Conservation (phyloP, 1,140 invertebrate species). For the Calliopsis andreniformis region DNA sequence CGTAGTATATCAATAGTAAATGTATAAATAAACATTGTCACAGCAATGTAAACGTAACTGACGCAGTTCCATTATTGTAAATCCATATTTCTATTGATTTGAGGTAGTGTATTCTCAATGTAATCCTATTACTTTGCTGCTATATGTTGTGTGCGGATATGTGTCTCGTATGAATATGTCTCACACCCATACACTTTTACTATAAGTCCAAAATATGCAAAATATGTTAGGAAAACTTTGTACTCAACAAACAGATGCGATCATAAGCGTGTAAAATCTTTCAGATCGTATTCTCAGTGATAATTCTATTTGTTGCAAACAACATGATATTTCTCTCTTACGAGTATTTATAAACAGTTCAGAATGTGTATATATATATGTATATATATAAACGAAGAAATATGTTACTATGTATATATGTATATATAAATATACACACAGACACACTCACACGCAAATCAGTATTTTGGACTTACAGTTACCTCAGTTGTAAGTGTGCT, state of each 20-base stretch:
- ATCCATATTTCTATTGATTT: conserved; percentile 79
- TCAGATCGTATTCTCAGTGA: conserved; percentile 2
- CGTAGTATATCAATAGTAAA: too few relatives aligned
- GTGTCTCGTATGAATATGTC: conserved; percentile 73
- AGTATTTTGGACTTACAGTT: conserved; percentile 74
- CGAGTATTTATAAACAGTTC: conserved; percentile 29
- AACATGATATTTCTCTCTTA: conserved; percentile 3
- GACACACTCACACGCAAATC: background rate
- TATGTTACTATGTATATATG: conserved; percentile 28
- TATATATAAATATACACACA: conserved; percentile 32
- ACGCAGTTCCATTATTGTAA: conserved; percentile 71
- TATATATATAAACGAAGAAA: conserved; percentile 36
- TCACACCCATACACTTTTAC: conserved; percentile 73
- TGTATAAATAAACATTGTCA: conserved; percentile 55
- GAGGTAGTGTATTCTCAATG: conserved; percentile 78
- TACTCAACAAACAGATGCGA: conserved; percentile 31
- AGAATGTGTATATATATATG: conserved; percentile 3
- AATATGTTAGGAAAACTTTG: conserved; percentile 47
- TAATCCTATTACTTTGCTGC: conserved; percentile 79
- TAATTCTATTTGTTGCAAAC: conserved; percentile 47
- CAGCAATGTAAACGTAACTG: conserved; percentile 72
- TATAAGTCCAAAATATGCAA: conserved; percentile 76
- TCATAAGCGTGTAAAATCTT: conserved; percentile 5
- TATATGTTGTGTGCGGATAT: conserved; percentile 79
- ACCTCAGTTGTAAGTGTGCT: conserved; percentile 71